phyloP scores from a whole-genome alignment of 2,797 vertebrate species.

The Anabacerthia variegaticeps region DNA sequence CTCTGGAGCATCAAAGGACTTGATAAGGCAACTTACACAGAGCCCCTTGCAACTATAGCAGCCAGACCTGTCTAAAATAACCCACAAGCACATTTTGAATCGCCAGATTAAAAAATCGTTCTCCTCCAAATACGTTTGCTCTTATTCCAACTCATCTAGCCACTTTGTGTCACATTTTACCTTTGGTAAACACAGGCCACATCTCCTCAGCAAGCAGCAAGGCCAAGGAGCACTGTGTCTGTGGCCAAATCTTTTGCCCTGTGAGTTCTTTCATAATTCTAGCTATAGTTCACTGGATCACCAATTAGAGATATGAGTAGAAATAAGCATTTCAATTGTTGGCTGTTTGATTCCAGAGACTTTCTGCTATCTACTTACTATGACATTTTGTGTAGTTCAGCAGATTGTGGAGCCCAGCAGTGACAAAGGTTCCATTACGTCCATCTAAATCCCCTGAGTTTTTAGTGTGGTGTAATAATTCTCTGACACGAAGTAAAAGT shows the following conservation, averaged over 20 bases:
- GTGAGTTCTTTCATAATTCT: background rate
- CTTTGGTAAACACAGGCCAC: background rate
- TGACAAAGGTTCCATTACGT: too few relatives aligned
- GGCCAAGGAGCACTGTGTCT: background rate
- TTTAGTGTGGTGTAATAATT: too few relatives aligned
- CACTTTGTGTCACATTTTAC: background rate
- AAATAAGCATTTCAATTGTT: too few relatives aligned
- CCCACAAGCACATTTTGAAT: background rate
- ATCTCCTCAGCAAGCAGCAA: background rate
- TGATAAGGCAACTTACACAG: background rate
- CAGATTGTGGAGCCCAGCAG: too few relatives aligned
- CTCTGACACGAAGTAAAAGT: too few relatives aligned
- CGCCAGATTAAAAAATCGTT: background rate
- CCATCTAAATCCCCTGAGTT: too few relatives aligned
- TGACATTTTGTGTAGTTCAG: too few relatives aligned
- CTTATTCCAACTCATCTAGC: background rate
- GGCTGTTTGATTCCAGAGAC: too few relatives aligned
- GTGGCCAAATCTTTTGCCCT: background rate
- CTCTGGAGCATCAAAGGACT: background rate
- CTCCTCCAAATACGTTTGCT: background rate
- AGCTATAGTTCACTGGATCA: background rate
- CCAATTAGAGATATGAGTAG: background rate
- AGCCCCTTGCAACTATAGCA: background rate
- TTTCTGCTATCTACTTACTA: too few relatives aligned
- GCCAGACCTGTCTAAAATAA: background rate